Evolutionary conservation across 2,113 vertebrate genomes (phyloP).

Genomic region (Oreochromis spilurus): DNA sequence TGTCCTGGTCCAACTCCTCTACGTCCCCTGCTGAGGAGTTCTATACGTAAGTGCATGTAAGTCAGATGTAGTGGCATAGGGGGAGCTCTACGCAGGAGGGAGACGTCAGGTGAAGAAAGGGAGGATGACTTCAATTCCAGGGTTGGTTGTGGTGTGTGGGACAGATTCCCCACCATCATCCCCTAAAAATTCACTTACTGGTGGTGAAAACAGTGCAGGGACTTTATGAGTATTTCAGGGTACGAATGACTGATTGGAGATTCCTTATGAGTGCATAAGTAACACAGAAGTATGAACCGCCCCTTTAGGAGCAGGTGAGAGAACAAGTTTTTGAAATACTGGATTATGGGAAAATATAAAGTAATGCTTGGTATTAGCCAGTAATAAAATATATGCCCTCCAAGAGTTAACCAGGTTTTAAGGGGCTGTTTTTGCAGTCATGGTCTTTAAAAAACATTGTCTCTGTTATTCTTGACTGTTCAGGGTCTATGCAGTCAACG

Average conservation of each 20-base stretch:
- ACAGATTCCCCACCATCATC: background rate
- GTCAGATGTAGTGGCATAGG: constrained; percentile 49
- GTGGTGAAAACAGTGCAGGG: background rate
- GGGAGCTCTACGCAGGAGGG: background rate
- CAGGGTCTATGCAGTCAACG: background rate
- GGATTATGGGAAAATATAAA: background rate
- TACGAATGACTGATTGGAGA: background rate
- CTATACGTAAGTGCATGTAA: constrained; percentile 96
- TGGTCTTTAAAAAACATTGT: background rate
- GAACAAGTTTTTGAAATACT: background rate
- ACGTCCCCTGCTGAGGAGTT: constrained; percentile 95
- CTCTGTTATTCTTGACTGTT: background rate
- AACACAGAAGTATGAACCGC: background rate
- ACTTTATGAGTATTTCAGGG: background rate
- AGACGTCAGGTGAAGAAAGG: background rate
- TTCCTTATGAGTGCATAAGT: background rate
- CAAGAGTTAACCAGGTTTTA: background rate
- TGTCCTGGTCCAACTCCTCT: constrained; percentile 84
- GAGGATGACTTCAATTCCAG: background rate
- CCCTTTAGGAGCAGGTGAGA: background rate
- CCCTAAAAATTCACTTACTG: background rate
- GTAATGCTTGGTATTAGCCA: background rate
- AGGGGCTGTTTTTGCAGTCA: background rate
- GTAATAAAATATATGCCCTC: background rate
- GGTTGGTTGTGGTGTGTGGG: background rate